phyloP scores from a whole-genome alignment of 2,888 invertebrate species.

The Mechanitis mazaeus region DNA sequence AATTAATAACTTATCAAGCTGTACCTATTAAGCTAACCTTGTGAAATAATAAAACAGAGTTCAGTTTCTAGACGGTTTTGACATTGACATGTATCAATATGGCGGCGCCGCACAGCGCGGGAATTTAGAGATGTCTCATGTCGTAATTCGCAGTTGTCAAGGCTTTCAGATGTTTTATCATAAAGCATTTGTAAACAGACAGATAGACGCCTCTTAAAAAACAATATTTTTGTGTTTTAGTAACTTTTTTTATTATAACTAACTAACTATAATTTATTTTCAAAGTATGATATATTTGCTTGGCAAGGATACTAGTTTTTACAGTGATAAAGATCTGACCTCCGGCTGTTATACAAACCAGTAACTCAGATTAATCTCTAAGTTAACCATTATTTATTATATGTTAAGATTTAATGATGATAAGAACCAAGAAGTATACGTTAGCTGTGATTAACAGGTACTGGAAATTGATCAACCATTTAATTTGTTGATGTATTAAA shows the following conservation, averaged over 20 bases:
- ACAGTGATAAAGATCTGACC: constrained; percentile 4
- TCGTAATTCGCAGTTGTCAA: constrained; percentile 30
- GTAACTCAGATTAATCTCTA: constrained; percentile 7
- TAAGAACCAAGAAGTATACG: background rate
- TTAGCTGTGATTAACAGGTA: no score
- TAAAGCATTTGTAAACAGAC: constrained; percentile 13
- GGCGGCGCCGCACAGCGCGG: constrained; percentile 44
- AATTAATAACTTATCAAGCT: constrained; percentile 1
- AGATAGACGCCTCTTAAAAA: background rate
- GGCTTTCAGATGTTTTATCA: constrained; percentile 23
- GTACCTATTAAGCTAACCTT: constrained; percentile 11
- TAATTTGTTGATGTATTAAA: no score
- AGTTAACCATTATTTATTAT: constrained; percentile 7
- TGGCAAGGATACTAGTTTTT: constrained; percentile 7
- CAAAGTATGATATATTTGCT: constrained; percentile 2
- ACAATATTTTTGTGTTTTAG: background rate
- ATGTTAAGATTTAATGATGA: constrained; percentile 1
- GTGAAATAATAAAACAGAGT: constrained; percentile 18
- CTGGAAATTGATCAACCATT: no score
- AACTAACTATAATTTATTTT: constrained; percentile 2
- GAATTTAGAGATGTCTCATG: constrained; percentile 27
- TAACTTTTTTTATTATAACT: background rate
- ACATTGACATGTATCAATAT: constrained; percentile 66
- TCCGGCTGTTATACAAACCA: constrained; percentile 4
- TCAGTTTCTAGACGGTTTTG: constrained; percentile 36